Conservation (phyloP, 2,888 invertebrate genomes). For the Beris morrisii region DNA sequence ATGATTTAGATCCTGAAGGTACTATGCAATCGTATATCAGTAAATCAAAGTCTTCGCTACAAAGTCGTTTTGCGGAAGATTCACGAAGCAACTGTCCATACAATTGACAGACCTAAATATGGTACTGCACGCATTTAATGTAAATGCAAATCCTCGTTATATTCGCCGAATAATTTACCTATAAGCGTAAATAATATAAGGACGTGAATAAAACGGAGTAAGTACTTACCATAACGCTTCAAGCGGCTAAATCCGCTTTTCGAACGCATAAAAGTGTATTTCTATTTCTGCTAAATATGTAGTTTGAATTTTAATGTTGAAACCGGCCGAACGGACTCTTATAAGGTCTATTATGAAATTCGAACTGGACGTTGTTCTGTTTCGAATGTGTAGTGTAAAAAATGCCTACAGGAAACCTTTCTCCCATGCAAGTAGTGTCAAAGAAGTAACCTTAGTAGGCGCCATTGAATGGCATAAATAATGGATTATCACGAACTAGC, state of each 20-base stretch:
- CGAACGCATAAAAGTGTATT: not conserved
- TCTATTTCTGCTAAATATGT: no score
- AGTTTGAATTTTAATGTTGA: no score
- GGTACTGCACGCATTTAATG: conserved; percentile 57
- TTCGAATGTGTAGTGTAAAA: not conserved
- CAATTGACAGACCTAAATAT: conserved; percentile 49
- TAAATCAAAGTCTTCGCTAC: no score
- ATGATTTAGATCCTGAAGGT: not conserved
- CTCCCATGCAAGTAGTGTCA: not conserved
- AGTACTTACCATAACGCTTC: no score
- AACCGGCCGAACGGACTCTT: no score
- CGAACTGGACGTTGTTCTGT: no score
- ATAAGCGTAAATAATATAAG: no score
- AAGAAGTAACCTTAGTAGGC: conserved; percentile 47
- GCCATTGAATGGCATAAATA: conserved; percentile 58
- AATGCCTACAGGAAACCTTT: not conserved
- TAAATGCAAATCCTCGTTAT: conserved; percentile 44
- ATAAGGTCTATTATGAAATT: no score
- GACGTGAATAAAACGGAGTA: no score
- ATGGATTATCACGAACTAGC: conserved; percentile 56
- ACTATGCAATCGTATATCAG: no score
- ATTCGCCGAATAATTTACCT: conserved; percentile 22
- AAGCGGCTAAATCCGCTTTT: not conserved
- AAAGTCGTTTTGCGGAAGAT: not conserved
- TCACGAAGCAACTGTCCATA: not conserved